A percentile compares a stretch with the other conserved stretches of the same genome.
Conservation (phyloP, 1,140 invertebrate species). For the Adoxophyes honmai region DNA sequence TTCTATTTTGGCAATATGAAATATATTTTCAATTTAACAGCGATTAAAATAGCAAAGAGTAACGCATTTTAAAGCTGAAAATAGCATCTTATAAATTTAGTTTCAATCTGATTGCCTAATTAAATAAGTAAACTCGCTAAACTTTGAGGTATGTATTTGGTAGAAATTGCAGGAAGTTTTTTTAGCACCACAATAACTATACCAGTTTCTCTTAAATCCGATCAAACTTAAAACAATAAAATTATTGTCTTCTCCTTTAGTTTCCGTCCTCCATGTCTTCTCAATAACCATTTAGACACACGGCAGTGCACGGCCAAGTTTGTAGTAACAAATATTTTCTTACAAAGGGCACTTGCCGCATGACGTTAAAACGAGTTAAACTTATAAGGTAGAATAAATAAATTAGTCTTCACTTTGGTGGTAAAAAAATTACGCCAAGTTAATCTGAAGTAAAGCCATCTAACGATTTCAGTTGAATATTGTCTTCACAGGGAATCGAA, state of each 20-base stretch:
- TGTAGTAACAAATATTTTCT: no score
- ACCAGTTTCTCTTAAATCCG: neutral
- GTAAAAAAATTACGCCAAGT: slow-evolving; percentile 28
- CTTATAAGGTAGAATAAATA: slow-evolving; percentile 37
- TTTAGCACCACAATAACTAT: no score
- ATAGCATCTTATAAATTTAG: no score
- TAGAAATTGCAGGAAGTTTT: no score
- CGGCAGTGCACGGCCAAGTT: slow-evolving; percentile 2
- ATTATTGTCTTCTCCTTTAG: neutral
- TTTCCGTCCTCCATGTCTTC: neutral
- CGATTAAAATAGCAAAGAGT: no score
- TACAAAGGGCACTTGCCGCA: neutral
- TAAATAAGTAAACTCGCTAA: no score
- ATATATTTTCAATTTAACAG: no score
- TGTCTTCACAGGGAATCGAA: slow-evolving; percentile 70
- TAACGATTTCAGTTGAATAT: slow-evolving; percentile 20
- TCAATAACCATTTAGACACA: neutral
- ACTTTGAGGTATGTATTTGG: no score
- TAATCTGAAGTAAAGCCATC: slow-evolving; percentile 13
- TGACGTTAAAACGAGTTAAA: neutral
- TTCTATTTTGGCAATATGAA: no score
- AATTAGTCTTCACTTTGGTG: slow-evolving; percentile 50
- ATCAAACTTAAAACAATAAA: slow-evolving; percentile 16
- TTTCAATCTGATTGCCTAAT: no score
- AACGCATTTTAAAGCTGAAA: no score